phyloP scores from a whole-genome alignment of 1,140 invertebrate genomes.

The Macrobrachium rosenbergii region DNA sequence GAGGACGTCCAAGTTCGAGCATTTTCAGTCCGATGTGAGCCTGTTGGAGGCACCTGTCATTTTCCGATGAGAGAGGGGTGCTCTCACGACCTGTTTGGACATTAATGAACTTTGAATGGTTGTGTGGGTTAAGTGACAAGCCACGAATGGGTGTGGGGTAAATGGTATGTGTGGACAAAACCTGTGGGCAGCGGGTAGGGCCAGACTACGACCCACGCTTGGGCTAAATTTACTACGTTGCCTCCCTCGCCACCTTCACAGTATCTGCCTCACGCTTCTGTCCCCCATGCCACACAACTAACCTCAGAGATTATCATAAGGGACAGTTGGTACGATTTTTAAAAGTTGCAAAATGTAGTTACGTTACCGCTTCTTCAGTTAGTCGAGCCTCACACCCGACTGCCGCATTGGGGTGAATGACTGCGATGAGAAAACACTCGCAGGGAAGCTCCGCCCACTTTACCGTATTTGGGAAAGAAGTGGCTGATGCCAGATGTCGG shows the following conservation, averaged over 20 bases:
- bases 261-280: not conserved
- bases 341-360: not conserved
- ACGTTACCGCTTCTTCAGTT: slow-evolving; percentile 35
- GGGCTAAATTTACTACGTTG: slow-evolving; percentile 45
- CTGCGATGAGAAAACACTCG: slow-evolving; percentile 60
- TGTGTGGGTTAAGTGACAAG: not conserved
- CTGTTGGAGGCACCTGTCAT: too few relatives aligned
- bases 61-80: too few relatives aligned
- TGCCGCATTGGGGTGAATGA: slow-evolving; percentile 61
- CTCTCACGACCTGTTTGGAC: too few relatives aligned
- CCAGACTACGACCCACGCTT: slow-evolving; percentile 14
- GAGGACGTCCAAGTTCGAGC: too few relatives aligned
- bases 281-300: slow-evolving; percentile 11
- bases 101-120: not conserved
- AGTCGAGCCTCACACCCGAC: slow-evolving; percentile 54
- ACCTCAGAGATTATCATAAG: slow-evolving; percentile 1
- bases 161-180: slow-evolving; percentile 26
- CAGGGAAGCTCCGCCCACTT: slow-evolving; percentile 46
- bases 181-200: slow-evolving; percentile 30
- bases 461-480: slow-evolving; percentile 40
- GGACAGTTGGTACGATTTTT: not conserved
- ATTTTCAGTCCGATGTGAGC: too few relatives aligned
- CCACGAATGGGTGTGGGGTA: not conserved
- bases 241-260: slow-evolving; percentile 33
- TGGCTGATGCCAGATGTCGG: not conserved